These are phyloP conservation scores for Simalia tracyae DNA, from an alignment of 2,797 vertebrate genomes.

Conservation along the genomic window DNA sequence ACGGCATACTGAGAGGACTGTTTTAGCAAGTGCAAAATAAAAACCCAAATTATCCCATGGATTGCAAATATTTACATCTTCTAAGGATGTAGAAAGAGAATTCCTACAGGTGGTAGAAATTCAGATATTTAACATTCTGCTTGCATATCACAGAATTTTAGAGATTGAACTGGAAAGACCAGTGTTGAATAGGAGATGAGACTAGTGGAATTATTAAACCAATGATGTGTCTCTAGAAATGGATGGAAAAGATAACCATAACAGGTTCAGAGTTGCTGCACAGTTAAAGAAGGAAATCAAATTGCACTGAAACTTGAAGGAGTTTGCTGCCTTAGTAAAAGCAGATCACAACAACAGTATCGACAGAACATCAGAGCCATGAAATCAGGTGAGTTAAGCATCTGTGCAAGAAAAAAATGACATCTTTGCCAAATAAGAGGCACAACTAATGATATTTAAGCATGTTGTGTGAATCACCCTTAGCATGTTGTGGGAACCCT, in stretches of 20 bases:
- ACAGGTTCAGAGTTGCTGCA: not conserved
- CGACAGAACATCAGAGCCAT: not conserved
- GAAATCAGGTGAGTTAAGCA: not conserved
- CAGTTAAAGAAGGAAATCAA: not conserved
- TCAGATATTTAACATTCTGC: not conserved
- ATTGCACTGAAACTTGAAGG: not conserved
- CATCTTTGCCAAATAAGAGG: not conserved
- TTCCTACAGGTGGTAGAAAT: not conserved
- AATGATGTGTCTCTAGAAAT: not conserved
- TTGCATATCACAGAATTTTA: not conserved
- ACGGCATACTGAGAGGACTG: not conserved
- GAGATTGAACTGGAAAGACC: not conserved
- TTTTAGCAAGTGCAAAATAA: not conserved
- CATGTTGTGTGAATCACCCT: not conserved
- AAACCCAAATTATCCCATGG: not conserved
- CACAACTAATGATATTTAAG: not conserved
- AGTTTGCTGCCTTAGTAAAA: not conserved
- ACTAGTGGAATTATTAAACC: not conserved
- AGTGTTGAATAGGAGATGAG: not conserved
- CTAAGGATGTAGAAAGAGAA: not conserved
- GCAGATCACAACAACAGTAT: not conserved
- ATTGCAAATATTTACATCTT: not conserved
- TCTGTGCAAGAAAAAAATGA: not conserved
- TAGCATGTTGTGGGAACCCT: not conserved
- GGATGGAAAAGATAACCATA: not conserved